Percentiles rank a stretch among this genome's conserved stretches.
phyloP scores from a whole-genome alignment of 2,113 vertebrate genomes.

The Hyla sarda region DNA sequence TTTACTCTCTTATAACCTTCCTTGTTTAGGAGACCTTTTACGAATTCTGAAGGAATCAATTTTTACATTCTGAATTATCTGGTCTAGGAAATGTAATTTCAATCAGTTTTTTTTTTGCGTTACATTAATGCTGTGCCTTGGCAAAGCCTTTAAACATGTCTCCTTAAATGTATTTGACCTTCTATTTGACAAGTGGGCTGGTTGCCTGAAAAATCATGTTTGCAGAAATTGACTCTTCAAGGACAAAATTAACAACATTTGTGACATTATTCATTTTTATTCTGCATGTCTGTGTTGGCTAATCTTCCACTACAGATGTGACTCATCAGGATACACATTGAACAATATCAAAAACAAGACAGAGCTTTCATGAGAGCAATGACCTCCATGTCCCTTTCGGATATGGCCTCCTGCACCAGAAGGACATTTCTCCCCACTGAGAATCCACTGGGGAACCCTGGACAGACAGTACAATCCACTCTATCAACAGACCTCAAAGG shows the following conservation, averaged over 20 bases:
- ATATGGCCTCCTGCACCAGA: background rate
- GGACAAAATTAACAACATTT: conserved; percentile 25
- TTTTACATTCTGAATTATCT: conserved; percentile 30
- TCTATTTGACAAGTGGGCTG: background rate
- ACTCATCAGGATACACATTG: background rate
- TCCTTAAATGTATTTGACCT: conserved; percentile 29
- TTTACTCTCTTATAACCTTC: background rate
- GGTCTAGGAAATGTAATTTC: conserved; percentile 42
- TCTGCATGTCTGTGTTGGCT: background rate
- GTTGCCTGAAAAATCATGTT: conserved; percentile 3
- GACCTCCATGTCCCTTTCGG: background rate
- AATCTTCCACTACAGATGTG: background rate
- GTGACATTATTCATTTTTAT: background rate
- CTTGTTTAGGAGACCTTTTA: conserved; percentile 15
- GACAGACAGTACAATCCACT: too few species aligned
- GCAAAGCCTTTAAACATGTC: conserved; percentile 16
- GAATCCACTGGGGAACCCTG: too few species aligned
- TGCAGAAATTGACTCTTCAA: conserved; percentile 29
- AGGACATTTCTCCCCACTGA: too few species aligned
- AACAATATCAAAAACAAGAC: background rate
- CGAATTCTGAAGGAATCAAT: conserved; percentile 26
- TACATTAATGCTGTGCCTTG: background rate
- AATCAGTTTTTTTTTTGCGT: conserved; percentile 24
- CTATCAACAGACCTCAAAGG: too few species aligned
- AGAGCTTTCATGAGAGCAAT: background rate